These are phyloP conservation scores for Hypolimnas misippus DNA, from an alignment of 2,888 invertebrate genomes.

Conservation along the genomic window DNA sequence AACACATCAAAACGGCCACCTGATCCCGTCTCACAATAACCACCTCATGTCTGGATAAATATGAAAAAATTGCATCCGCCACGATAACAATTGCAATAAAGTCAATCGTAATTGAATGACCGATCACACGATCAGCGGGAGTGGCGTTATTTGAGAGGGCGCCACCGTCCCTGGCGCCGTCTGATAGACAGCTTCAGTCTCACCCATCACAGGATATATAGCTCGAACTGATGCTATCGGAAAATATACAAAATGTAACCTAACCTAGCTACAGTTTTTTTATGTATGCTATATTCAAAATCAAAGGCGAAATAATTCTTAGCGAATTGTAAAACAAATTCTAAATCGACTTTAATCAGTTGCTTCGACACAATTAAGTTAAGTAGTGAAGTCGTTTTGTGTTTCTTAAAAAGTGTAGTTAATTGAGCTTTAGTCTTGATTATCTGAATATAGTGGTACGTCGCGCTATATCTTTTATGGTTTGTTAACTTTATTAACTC, in stretches of 20 bases:
- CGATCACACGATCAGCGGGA: constrained; percentile 42
- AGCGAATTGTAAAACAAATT: too few species aligned
- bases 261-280: too few species aligned
- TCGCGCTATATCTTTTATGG: background rate
- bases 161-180: constrained; percentile 44
- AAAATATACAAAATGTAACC: too few species aligned
- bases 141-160: constrained; percentile 53
- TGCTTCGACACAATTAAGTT: too few species aligned
- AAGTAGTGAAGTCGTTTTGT: too few species aligned
- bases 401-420: too few species aligned
- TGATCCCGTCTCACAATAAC: background rate
- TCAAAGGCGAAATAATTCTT: too few species aligned
- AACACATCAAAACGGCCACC: background rate
- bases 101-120: constrained; percentile 51
- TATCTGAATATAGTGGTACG: background rate
- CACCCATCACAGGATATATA: constrained; percentile 19
- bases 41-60: constrained; percentile 27
- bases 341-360: background rate
- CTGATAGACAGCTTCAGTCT: constrained; percentile 29
- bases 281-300: too few species aligned
- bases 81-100: constrained; percentile 47
- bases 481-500: constrained; percentile 11
- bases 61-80: constrained; percentile 42
- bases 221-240: constrained; percentile 4
- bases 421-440: background rate